phyloP scores from a whole-genome alignment of 2,113 vertebrate genomes.

The Passer domesticus region DNA sequence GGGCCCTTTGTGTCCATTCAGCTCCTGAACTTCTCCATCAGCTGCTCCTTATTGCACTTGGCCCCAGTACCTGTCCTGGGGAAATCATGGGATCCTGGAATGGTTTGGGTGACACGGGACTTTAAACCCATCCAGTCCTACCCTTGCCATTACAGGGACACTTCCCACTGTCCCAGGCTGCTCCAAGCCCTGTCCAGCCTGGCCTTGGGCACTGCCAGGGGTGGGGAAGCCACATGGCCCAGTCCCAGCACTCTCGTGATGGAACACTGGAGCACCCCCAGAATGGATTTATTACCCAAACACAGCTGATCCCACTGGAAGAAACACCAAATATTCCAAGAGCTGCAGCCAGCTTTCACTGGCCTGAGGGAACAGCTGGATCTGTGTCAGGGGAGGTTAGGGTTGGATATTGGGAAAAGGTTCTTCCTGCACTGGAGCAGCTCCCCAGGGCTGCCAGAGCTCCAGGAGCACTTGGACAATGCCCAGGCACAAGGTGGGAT shows the following conservation, averaged over 20 bases:
- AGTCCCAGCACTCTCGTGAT: neutral
- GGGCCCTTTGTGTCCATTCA: neutral
- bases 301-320: neutral
- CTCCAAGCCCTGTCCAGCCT: neutral
- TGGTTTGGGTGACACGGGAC: neutral
- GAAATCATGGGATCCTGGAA: neutral
- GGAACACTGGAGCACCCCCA: neutral
- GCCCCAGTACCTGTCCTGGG: neutral
- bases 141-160: neutral
- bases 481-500: neutral
- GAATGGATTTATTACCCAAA: neutral
- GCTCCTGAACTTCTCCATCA: neutral
- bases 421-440: neutral
- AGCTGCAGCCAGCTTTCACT: neutral
- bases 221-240: neutral
- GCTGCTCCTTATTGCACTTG: neutral
- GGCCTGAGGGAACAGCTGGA: neutral
- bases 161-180: accelerated
- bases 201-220: neutral
- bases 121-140: no score
- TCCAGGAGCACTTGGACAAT: neutral
- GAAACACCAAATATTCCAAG: neutral
- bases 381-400: neutral
- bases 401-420: neutral
- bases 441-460: neutral